phyloP scores from a whole-genome alignment of 1,140 invertebrate species.

The Lasioglossum baleicum region DNA sequence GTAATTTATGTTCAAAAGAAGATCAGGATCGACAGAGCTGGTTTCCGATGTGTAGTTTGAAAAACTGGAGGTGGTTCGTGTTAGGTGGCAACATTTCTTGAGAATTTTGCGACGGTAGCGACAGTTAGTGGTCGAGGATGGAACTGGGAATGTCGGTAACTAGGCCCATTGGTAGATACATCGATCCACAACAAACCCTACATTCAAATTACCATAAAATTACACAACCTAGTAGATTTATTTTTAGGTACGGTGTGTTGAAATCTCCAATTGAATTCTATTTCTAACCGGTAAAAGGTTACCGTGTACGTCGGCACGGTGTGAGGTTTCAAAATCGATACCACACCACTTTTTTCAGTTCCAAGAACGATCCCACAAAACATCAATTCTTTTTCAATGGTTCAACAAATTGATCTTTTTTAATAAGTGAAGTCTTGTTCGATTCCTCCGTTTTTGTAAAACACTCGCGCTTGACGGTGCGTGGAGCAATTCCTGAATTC shows the following conservation, averaged over 20 bases:
- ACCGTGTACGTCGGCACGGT: neutral
- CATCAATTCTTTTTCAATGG: too few species aligned
- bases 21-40: neutral
- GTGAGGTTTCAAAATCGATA: neutral
- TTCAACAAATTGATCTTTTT: too few species aligned
- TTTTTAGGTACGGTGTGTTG: neutral
- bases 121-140: constrained; percentile 11
- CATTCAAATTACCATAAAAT: constrained; percentile 20
- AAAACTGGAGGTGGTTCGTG: neutral
- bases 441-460: neutral
- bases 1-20: neutral
- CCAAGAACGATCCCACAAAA: too few species aligned
- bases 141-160: constrained; percentile 50
- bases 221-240: constrained; percentile 11
- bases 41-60: neutral
- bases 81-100: neutral
- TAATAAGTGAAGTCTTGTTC: neutral
- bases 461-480: neutral
- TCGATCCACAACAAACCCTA: constrained; percentile 17
- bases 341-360: too few species aligned
- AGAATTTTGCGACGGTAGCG: constrained; percentile 35
- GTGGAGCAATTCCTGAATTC: neutral
- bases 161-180: constrained; percentile 9
- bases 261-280: neutral
- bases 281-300: neutral